Conservation (phyloP, 2,888 invertebrate species). For the Diogma glabrata region DNA sequence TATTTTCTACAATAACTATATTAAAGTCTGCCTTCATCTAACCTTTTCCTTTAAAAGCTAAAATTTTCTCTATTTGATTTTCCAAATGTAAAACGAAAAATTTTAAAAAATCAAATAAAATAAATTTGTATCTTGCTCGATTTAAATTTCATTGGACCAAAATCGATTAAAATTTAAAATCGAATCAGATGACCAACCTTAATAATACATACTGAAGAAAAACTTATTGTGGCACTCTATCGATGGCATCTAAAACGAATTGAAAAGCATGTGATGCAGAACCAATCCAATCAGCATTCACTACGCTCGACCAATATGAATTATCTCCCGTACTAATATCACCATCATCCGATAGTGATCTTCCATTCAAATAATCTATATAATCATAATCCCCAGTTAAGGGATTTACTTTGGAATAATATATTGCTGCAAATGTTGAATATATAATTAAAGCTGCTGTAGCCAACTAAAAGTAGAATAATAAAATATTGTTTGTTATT, state of each 20-base stretch:
- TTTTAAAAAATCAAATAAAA: no score
- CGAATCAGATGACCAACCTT: no score
- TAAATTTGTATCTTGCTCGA: no score
- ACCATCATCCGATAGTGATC: constrained; percentile 43
- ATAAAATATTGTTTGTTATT: no score
- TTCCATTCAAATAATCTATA: constrained; percentile 56
- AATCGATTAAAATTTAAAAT: no score
- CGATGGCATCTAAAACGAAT: constrained; percentile 35
- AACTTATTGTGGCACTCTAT: constrained; percentile 26
- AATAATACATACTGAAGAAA: no score
- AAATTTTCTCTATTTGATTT: no score
- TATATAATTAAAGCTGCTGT: constrained; percentile 70
- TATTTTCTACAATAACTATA: no score
- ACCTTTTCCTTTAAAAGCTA: no score
- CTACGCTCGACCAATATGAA: constrained; percentile 15
- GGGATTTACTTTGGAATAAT: constrained; percentile 79
- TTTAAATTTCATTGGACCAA: no score
- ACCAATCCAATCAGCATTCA: constrained; percentile 28
- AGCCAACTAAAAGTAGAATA: constrained; percentile 48
- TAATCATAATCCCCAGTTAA: constrained; percentile 67
- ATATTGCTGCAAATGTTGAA: constrained; percentile 75
- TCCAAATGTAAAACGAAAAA: no score
- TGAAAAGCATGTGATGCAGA: constrained; percentile 30
- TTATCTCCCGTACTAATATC: constrained; percentile 20
- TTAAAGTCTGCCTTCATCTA: no score